Conservation (phyloP, 2,888 invertebrate genomes). For the Odontomyia ornata region DNA sequence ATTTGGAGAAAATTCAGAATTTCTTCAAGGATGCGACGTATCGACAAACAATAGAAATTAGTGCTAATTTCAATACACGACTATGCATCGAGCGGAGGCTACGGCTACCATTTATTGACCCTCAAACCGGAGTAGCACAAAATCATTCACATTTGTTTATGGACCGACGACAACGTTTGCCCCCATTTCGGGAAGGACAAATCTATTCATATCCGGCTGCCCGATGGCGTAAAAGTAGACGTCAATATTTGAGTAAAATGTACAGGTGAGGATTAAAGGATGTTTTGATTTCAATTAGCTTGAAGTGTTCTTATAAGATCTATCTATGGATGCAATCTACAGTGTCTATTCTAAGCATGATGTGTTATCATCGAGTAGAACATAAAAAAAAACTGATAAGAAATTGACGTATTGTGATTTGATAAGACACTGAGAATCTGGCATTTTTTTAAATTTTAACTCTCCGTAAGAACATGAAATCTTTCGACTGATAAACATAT, state of each 20-base stretch:
- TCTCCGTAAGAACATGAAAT: no score
- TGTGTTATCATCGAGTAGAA: no score
- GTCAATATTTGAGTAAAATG: constrained; percentile 77
- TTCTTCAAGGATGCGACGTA: constrained; percentile 89
- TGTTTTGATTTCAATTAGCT: not conserved
- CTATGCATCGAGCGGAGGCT: constrained; percentile 89
- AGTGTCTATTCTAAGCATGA: no score
- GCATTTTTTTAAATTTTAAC: no score
- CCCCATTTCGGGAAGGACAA: constrained; percentile 87
- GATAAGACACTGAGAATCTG: no score
- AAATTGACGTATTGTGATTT: no score
- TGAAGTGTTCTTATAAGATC: no score
- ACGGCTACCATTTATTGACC: constrained; percentile 94
- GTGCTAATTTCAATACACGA: constrained; percentile 92
- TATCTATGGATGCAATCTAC: no score
- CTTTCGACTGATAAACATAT: no score
- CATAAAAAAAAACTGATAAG: no score
- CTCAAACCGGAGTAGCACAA: constrained; percentile 97
- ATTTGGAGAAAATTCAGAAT: constrained; percentile 79
- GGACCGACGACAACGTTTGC: constrained; percentile 88
- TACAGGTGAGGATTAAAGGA: constrained; percentile 57
- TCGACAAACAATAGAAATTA: constrained; percentile 91
- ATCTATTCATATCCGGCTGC: constrained; percentile 91
- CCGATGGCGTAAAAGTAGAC: constrained; percentile 89
- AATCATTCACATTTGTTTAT: constrained; percentile 91